phyloP scores from a whole-genome alignment of 2,797 vertebrate species.

The Dermochelys coriacea region DNA sequence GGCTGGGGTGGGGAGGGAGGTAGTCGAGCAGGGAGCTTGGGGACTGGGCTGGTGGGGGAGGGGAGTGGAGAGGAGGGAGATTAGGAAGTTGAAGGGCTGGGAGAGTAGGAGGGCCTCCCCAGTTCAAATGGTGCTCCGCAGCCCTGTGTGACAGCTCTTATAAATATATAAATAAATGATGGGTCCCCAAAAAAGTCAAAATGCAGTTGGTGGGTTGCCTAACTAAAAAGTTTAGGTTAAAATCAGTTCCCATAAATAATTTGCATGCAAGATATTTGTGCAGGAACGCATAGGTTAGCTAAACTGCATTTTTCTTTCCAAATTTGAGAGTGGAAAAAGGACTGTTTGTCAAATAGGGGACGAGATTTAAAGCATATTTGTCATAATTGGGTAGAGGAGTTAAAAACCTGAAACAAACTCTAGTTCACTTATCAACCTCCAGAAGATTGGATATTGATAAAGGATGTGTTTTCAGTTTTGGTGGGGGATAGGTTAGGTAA shows the following conservation, averaged over 20 bases:
- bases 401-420: neutral
- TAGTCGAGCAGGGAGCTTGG: neutral
- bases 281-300: neutral
- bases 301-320: neutral
- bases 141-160: neutral
- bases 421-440: neutral
- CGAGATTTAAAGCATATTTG: neutral
- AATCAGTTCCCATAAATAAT: neutral
- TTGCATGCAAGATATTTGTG: neutral
- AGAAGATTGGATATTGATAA: fast-evolving
- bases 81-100: neutral
- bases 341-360: neutral
- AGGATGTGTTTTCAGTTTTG: neutral
- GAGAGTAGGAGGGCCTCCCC: neutral
- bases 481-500: neutral
- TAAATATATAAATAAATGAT: too few species aligned
- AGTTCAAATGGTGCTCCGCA: neutral
- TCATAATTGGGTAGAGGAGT: neutral
- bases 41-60: neutral
- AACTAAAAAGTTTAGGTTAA: neutral
- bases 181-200: neutral
- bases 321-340: neutral
- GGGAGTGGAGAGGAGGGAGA: too few species aligned
- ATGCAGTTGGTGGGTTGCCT: neutral
- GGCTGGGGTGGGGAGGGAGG: too few species aligned